Conservation (phyloP, 2,888 invertebrate genomes). For the Lissocephala sabroskyi region DNA sequence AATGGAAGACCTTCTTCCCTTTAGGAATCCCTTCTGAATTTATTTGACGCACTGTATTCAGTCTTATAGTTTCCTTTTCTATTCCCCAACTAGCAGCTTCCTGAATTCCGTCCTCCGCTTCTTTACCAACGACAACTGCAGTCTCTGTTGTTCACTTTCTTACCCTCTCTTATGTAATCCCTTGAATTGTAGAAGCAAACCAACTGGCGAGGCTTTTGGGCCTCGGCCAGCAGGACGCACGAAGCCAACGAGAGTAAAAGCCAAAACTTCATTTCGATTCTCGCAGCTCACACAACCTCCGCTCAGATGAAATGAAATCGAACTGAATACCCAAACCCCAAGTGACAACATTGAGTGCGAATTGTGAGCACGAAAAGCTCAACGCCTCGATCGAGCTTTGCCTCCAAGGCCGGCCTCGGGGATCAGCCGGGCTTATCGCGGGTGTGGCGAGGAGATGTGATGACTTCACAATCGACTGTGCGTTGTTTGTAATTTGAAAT, state of each 20-base stretch:
- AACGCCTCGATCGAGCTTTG: conserved; percentile 24
- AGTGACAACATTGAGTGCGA: neutral
- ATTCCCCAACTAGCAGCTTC: too few species aligned
- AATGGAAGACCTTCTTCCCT: too few species aligned
- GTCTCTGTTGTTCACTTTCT: too few species aligned
- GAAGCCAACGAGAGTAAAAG: conserved; percentile 42
- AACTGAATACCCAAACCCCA: conserved; percentile 33
- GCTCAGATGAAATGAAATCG: conserved; percentile 36
- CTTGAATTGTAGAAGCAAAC: conserved; percentile 69
- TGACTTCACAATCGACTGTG: neutral
- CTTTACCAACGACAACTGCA: too few species aligned
- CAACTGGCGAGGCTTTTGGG: conserved; percentile 51
- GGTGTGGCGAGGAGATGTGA: neutral
- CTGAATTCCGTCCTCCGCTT: too few species aligned
- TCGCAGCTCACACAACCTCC: conserved; percentile 25
- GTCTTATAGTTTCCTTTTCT: too few species aligned
- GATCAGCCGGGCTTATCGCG: conserved; percentile 15
- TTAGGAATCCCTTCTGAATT: too few species aligned
- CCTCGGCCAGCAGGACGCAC: conserved; percentile 33
- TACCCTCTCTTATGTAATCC: conserved; percentile 69
- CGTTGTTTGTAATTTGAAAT: too few species aligned
- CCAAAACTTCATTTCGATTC: conserved; percentile 40
- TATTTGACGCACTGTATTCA: too few species aligned
- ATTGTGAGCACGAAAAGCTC: conserved; percentile 10
- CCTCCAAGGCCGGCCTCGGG: neutral